Percentiles rank a stretch among this genome's conserved stretches.
Conservation (phyloP, 2,797 vertebrate genomes). For the Sebastes diaconus region DNA sequence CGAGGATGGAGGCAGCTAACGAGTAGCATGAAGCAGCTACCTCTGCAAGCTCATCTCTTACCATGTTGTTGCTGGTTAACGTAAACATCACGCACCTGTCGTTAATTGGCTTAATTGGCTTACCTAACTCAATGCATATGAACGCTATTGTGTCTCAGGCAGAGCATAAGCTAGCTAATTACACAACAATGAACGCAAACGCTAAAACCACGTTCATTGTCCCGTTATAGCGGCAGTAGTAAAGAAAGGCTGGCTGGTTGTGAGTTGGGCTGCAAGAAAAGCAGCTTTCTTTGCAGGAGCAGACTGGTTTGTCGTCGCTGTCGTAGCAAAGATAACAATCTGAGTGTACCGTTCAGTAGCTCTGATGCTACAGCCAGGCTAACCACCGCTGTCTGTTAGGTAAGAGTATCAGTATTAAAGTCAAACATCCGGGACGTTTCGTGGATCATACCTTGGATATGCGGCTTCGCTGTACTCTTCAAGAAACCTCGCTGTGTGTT, state of each 20-base stretch:
- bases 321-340: slow-evolving; percentile 38
- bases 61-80: background rate
- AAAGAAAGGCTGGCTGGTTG: background rate
- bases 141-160: background rate
- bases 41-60: background rate
- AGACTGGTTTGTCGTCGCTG: fast-evolving
- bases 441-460: slow-evolving; percentile 53
- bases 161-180: slow-evolving; percentile 35
- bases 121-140: background rate
- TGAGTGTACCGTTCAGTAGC: slow-evolving; percentile 49
- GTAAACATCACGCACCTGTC: background rate
- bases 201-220: background rate
- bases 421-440: slow-evolving; percentile 2
- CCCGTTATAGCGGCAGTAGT: background rate
- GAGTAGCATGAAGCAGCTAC: slow-evolving; percentile 39
- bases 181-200: slow-evolving; percentile 59
- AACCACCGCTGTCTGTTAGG: slow-evolving; percentile 33
- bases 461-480: slow-evolving; percentile 11
- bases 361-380: slow-evolving; percentile 67
- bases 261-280: background rate
- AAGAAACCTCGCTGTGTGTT: background rate
- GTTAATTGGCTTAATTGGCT: background rate
- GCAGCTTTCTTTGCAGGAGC: background rate
- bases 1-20: slow-evolving; percentile 20
- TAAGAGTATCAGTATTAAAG: slow-evolving; percentile 19